phyloP scores from a whole-genome alignment of 2,797 vertebrate genomes.

The Gymnocypris eckloni region DNA sequence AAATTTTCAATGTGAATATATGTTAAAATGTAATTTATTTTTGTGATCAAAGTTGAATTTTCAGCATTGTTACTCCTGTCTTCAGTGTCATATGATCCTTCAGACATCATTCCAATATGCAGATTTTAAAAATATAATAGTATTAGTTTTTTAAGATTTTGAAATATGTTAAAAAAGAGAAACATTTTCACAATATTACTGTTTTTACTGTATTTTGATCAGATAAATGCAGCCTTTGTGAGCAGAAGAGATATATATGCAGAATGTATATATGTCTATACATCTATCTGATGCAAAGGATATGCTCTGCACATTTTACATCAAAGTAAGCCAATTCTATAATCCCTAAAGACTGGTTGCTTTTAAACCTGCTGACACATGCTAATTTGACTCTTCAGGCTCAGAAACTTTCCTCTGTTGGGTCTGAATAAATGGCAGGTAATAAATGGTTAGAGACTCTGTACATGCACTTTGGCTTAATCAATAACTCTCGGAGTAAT shows the following conservation, averaged over 20 bases:
- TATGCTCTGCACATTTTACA: slow-evolving; percentile 1
- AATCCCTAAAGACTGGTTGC: not conserved
- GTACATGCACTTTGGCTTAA: slow-evolving; percentile 42
- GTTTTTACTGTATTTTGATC: not conserved
- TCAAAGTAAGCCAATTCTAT: slow-evolving; percentile 2
- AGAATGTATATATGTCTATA: not conserved
- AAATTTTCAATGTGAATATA: not conserved
- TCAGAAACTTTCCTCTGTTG: not conserved
- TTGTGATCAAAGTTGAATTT: not conserved
- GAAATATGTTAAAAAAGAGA: not conserved
- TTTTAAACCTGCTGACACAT: slow-evolving; percentile 10
- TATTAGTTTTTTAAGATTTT: not conserved
- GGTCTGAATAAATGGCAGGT: slow-evolving; percentile 6
- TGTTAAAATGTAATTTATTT: not conserved
- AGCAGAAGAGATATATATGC: not conserved
- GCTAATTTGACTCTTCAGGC: not conserved
- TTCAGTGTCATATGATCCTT: not conserved
- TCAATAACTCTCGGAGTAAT: slow-evolving; percentile 44
- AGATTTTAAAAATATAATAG: not conserved
- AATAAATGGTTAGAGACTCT: slow-evolving; percentile 26
- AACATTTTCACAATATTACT: not conserved
- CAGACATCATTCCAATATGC: not conserved
- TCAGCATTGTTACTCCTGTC: not conserved
- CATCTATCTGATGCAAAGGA: not conserved
- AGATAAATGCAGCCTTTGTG: not conserved